Base-by-base conservation (phyloP, 2,113 vertebrate species). In the Alexandromys fortis region DNA sequence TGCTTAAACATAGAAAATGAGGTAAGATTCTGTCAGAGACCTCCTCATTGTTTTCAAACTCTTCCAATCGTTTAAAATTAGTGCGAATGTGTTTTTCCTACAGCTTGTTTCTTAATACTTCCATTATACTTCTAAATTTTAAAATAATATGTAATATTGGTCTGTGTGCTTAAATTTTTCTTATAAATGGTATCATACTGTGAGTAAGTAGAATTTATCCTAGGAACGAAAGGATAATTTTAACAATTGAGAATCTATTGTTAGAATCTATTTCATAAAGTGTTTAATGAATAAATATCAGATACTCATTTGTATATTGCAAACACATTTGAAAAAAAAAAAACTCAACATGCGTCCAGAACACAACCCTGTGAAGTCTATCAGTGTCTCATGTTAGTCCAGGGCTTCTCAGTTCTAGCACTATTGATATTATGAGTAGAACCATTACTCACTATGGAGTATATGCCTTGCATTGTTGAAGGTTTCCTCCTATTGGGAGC, bases 161-260 rank as follows among this genome's bases (percentile, higher is more conserved):
- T 72, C 45, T 79, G 47, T 4, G 61, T 67, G 45, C 45, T 86
- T 95, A 89, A 61, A 81, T 19, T 72, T 94, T 87, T 90, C 67
- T 72, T 76, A 92, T 72, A 97, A 96, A 97, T 93, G 14, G 1
- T 68, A 83, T 85, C 92, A 92, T 42, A 61, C 10, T 88, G 79
- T 42, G 72, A 63, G 77, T 83, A 95, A 73, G 35, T 26, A 90
- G 28, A 94, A 92, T 82, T 96, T 82, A 75, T 47, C 14, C 70
- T 47, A 16, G 5, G 55, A 94, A 89, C 72, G 35, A 96, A 95
- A 94, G 42, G 89, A 94, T 83, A 33, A 22, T 47, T 86, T 96
- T 78, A 92, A 81, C 85, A 96, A 91, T 72, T 89, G 38, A 92
- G 77, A 86, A 67, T 81, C 26, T 81, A 92, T 58, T 78, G 24